Evolutionary conservation across 2,888 invertebrate species (phyloP).

Genomic region (Cylindroiulus punctatus): DNA sequence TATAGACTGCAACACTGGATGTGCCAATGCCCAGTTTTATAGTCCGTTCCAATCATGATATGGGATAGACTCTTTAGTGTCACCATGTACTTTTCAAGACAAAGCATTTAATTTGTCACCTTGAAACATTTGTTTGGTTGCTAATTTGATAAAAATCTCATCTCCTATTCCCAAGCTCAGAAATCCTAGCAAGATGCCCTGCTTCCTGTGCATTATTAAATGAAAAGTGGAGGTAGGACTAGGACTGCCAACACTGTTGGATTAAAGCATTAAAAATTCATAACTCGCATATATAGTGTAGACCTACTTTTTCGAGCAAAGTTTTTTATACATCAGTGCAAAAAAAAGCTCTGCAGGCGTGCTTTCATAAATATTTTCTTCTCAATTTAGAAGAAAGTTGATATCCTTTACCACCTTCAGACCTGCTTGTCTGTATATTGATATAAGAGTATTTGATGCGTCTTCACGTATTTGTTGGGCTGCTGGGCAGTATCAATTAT

Average conservation of each 20-base stretch:
- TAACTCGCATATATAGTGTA: neutral
- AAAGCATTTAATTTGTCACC: neutral
- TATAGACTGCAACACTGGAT: too few species aligned
- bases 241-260: neutral
- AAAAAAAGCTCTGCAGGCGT: neutral
- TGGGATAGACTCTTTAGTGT: neutral
- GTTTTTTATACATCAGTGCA: neutral
- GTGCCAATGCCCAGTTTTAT: too few species aligned
- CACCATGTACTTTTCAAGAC: neutral
- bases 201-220: neutral
- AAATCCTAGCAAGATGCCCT: neutral
- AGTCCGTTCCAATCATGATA: neutral
- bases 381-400: neutral
- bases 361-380: slow-evolving; percentile 23
- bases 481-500: neutral
- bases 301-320: neutral
- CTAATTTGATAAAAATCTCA: slow-evolving; percentile 5
- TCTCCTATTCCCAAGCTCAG: slow-evolving; percentile 14
- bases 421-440: neutral
- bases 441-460: neutral
- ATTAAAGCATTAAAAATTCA: slow-evolving; percentile 20
- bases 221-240: neutral
- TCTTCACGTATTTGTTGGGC: neutral
- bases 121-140: slow-evolving; percentile 13
- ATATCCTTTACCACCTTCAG: too few species aligned